Evolutionary conservation across 1,140 invertebrate genomes (phyloP), one percentile per base, ranked within the genome.

Genomic region (Zophobas morio): DNA sequence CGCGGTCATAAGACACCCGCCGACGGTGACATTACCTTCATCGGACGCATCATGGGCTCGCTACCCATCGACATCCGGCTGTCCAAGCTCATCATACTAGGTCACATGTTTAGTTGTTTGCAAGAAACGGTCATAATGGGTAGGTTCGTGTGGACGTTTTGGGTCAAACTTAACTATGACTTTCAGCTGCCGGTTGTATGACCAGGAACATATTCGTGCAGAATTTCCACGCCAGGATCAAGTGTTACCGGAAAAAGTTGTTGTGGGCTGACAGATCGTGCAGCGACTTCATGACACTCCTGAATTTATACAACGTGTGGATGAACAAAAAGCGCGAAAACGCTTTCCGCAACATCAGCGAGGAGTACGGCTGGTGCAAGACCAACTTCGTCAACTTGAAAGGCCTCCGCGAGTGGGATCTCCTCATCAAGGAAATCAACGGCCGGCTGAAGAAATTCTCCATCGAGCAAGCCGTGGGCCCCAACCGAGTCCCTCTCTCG

Each of bases 21-120:
- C 46, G 96, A 99, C 87, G 97, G 97, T n/a, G 93, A 98, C 75
- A 82, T 99, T 6, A 99, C 96, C 0, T 94, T 93, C 85, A 87
- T 99, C 76, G 98, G 98, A 0, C 88, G 87, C 37, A 89, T 99
- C 0, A 94, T 98, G 91, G 92, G 94, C 0, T 85, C 86, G 54
- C 86, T 99, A 46, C 97, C 97, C 0, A 81, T 99, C 0, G 94
- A 98, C 83, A 92, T 97, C 6, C 89, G 90, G 51, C 84, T 97
- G 1, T 90, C 94, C 6, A 97, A 97, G 84, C 87, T 99, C 0
- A 95, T 99, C 47, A 88, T 96, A 49, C 86, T 99, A 0, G 97
- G 97, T 0, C 92, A 97, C 85, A 91, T 95, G 8, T 98, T 96
- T 83, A 95, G 94, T 73, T 90, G 95, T 46, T 85, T 98, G 0